Conservation (phyloP, 1,140 invertebrate genomes). For the Apolygus lucorum region DNA sequence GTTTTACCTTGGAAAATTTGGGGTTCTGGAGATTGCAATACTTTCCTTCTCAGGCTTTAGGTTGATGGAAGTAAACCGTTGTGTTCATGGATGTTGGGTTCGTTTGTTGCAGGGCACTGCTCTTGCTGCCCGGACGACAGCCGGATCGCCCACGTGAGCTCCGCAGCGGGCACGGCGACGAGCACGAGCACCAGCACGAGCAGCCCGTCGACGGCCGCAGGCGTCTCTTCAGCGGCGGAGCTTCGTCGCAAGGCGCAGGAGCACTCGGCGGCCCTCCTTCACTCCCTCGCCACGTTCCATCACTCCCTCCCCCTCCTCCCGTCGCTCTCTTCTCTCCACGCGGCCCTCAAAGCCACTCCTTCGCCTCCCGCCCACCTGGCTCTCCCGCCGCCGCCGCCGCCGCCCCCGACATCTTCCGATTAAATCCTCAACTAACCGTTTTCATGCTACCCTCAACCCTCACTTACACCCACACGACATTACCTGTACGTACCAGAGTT, state of each 20-base stretch:
- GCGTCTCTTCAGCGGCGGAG: slow-evolving; percentile 77
- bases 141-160: slow-evolving; percentile 34
- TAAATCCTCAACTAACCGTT: no score
- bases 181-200: slow-evolving; percentile 1
- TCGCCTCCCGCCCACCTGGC: slow-evolving; percentile 26
- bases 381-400: slow-evolving; percentile 27
- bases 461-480: no score
- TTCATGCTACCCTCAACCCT: no score
- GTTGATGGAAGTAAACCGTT: no score
- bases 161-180: slow-evolving; percentile 31
- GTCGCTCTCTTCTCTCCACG: slow-evolving; percentile 34
- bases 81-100: no score
- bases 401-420: no score
- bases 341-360: slow-evolving; percentile 32
- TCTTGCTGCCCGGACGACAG: slow-evolving; percentile 66
- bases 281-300: slow-evolving; percentile 49
- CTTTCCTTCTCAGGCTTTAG: slow-evolving; percentile 15
- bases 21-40: neutral
- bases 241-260: slow-evolving; percentile 80
- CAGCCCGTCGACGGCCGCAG: slow-evolving; percentile 30
- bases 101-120: slow-evolving; percentile 52
- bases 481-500: no score
- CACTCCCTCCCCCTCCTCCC: slow-evolving; percentile 37
- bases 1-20: neutral
- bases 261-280: slow-evolving; percentile 74